Percentiles rank a stretch among this genome's conserved stretches.
These are phyloP conservation scores for Triplophysa dalaica DNA, from an alignment of 2,113 vertebrate species.

Conservation along the genomic window DNA sequence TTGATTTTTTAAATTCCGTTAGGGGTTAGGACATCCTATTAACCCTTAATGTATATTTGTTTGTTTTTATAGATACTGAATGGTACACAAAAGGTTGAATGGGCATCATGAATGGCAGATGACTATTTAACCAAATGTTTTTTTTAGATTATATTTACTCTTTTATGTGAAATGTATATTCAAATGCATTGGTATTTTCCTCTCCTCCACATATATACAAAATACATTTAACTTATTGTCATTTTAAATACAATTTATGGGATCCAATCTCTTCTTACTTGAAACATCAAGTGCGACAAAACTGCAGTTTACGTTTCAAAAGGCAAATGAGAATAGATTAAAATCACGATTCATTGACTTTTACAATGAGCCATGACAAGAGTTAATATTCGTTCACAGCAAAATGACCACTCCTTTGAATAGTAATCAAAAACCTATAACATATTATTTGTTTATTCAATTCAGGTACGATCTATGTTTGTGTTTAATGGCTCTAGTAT, in stretches of 20 bases:
- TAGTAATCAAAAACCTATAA: too few relatives aligned
- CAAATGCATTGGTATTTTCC: slow-evolving; percentile 56
- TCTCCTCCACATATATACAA: slow-evolving; percentile 54
- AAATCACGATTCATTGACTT: neutral
- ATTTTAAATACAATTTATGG: neutral
- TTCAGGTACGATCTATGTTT: too few relatives aligned
- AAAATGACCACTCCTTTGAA: neutral
- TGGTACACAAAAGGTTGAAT: neutral
- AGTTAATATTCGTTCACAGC: neutral
- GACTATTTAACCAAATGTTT: slow-evolving; percentile 45
- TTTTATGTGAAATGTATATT: slow-evolving; percentile 47
- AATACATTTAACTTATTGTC: neutral
- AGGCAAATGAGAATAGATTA: neutral
- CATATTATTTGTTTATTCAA: too few relatives aligned
- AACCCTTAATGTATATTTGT: neutral
- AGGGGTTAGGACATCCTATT: neutral
- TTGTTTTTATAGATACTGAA: slow-evolving; percentile 25
- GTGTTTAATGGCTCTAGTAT: too few relatives aligned
- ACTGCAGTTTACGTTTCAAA: neutral
- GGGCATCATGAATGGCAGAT: slow-evolving; percentile 26
- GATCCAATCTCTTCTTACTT: neutral
- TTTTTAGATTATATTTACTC: slow-evolving; percentile 1
- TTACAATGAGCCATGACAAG: neutral
- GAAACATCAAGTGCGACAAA: neutral
- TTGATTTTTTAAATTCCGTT: slow-evolving; percentile 41